phyloP scores from a whole-genome alignment of 1,140 invertebrate species.

The Cyphomyrmex costatus region DNA sequence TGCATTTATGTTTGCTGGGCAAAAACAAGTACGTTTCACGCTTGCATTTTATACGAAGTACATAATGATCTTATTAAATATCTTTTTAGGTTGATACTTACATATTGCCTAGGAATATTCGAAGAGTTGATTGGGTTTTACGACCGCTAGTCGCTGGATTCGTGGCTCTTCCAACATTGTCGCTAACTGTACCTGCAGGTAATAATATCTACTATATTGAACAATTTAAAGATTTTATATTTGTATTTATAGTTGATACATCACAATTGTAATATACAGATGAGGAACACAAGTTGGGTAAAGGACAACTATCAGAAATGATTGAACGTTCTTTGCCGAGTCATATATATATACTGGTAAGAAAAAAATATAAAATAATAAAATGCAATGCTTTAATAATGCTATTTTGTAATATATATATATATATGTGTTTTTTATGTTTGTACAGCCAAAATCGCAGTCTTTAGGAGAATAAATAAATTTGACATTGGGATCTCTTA shows the following conservation, averaged over 20 bases:
- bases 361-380: constrained; percentile 39
- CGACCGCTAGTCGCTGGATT: constrained; percentile 89
- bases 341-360: constrained; percentile 89
- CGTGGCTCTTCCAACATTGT: constrained; percentile 88
- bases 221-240: constrained; percentile 24
- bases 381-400: not conserved
- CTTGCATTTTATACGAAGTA: not conserved
- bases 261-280: constrained; percentile 73
- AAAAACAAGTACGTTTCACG: constrained; percentile 90
- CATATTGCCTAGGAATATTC: constrained; percentile 87
- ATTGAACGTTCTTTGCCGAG: constrained; percentile 88
- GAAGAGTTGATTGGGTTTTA: constrained; percentile 88
- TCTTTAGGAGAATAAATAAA: constrained; percentile 74
- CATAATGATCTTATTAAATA: not conserved
- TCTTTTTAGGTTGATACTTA: constrained; percentile 87
- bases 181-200: constrained; percentile 84
- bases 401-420: not conserved
- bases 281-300: constrained; percentile 84
- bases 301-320: constrained; percentile 85
- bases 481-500: not conserved
- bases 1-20: constrained; percentile 96
- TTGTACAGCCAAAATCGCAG: constrained; percentile 82
- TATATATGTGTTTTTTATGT: constrained; percentile 9
- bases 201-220: constrained; percentile 77
- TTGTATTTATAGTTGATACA: constrained; percentile 20